Evolutionary conservation across 30 jellyfish, hydroid and myxozoan species (phyloP), one percentile per base, ranked within the genome.

Genomic region (Turritopsis rubra): DNA sequence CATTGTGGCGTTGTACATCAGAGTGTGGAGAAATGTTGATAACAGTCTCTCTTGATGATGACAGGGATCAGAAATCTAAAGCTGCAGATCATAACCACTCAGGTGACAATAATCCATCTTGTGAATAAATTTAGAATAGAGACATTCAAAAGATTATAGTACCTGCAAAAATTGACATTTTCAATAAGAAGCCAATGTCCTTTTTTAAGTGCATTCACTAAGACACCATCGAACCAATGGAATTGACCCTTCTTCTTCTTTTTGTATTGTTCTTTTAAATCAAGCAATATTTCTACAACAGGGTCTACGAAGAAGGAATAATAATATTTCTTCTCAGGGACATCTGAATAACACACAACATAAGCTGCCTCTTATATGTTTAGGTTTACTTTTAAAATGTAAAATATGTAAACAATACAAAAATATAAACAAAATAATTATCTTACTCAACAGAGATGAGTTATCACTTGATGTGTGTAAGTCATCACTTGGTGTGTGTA

Each of bases 181-280:
- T 95, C 97, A 84, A 95, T 84, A 31, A 95, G 84, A 28, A 89
- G 93, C 99, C 99, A 95, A 22, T 81, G 29, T 24, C 99, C 99
- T 29, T 82, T 25, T 52, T 82, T 87, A 71, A 95, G 24, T 1
- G 97, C 88, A 30, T 90, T 90, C 18, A 95, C 90, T 21, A 95
- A 78, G 7, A 79, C 66, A 16, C 99, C 97, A 90, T 95, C 96
- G 18, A 89, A 90, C 99, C 99, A 95, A 77, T 86, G 93, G 73
- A 95, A 95, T 74, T 85, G 93, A 30, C 98, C 77, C 3, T 86
- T 83, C 73, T 84, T 88, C 65, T 28, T 52, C 28, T 78, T 80
- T 75, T 30, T 79, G 30, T 66, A 88, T 24, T 84, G 92, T 0
- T 79, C 85, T 54, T 82, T 84, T 53, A 83, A 72, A 72, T 41